These are phyloP conservation scores for Channa maculata DNA, from an alignment of 2,113 vertebrate genomes.

Conservation along the genomic window DNA sequence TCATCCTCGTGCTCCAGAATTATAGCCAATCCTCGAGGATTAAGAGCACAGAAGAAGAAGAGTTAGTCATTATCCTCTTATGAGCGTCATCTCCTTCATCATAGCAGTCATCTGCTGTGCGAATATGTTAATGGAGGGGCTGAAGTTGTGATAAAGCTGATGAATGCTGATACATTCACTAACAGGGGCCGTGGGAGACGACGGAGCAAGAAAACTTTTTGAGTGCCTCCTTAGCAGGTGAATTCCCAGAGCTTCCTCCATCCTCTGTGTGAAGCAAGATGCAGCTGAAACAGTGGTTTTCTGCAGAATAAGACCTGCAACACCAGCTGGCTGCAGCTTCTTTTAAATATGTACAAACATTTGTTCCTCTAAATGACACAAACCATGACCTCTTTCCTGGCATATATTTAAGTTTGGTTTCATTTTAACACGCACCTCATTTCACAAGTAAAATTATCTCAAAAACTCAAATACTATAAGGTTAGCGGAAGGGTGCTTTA, in stretches of 20 bases:
- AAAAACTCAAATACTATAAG: too few species aligned
- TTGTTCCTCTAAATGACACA: too few species aligned
- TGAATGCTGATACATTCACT: conserved; percentile 12
- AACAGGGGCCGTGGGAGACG: neutral
- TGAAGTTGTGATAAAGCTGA: neutral
- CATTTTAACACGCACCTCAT: too few species aligned
- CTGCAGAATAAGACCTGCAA: neutral
- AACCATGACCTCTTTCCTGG: too few species aligned
- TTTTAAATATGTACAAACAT: too few species aligned
- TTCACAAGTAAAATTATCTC: too few species aligned
- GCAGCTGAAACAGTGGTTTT: neutral
- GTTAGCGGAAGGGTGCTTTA: too few species aligned
- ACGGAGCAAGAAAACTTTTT: conserved; percentile 9
- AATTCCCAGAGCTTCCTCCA: conserved; percentile 2
- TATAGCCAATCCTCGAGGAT: conserved; percentile 51
- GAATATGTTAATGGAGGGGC: conserved; percentile 40
- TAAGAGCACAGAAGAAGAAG: conserved; percentile 44
- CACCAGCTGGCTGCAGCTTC: neutral
- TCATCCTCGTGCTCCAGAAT: conserved; percentile 36
- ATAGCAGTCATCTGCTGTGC: conserved; percentile 43
- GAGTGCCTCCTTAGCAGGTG: conserved; percentile 17
- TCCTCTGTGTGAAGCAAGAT: neutral
- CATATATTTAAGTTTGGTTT: too few species aligned
- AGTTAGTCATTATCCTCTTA: conserved; percentile 53
- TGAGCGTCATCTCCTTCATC: conserved; percentile 51